Base-by-base conservation (phyloP, 2,797 vertebrate genomes). In the Mallotus villosus region DNA sequence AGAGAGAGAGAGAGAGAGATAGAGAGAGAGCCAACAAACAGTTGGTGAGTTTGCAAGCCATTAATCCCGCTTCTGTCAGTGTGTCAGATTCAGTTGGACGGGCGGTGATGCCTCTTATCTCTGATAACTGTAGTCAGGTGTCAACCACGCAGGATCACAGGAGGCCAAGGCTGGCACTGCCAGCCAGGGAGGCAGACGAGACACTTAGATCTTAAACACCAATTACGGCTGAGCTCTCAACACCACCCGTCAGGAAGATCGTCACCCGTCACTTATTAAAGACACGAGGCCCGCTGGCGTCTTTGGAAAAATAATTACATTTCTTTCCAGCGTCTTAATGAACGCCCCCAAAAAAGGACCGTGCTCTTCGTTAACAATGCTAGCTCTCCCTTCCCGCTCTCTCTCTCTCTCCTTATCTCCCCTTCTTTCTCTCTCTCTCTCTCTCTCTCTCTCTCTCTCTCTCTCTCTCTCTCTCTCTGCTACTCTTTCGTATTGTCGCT, bases 251-350 rank as follows among this genome's bases (percentile, higher is more conserved):
- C 78, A 81, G 86, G 89, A 87, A 84, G 84, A 91, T 88, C 87
- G 87, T 90, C 89, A 89, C 79, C 84, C 84, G 82, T 90, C 89
- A 83, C 79, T 32, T 86, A 85, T 87, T 86, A 87, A 80, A 68
- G 81, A 49, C 16, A 17, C 46, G 2, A 72, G 81, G 74, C 78
- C 87, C 84, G 76, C 77, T 79, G 88, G 86, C 83, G 84, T 84
- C 87, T 32, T 82, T 84, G 77, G 82, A 80, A 14, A 78, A 91
- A 90, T 90, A 86, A 89, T 91, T 82, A 86, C 78, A 84, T 90
- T 88, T 85, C 84, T 81, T 37, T 6, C 79, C 75, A 74, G 81
- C 66, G 53, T 90, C 82, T 85, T 89, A 92, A 91, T 92, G 89
- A 86, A 79, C 74, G 82, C 75, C 77, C 86, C 80, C 79, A 84